These are phyloP conservation scores for Pantherophis guttatus DNA, from an alignment of 2,113 vertebrate genomes.

Conservation along the genomic window DNA sequence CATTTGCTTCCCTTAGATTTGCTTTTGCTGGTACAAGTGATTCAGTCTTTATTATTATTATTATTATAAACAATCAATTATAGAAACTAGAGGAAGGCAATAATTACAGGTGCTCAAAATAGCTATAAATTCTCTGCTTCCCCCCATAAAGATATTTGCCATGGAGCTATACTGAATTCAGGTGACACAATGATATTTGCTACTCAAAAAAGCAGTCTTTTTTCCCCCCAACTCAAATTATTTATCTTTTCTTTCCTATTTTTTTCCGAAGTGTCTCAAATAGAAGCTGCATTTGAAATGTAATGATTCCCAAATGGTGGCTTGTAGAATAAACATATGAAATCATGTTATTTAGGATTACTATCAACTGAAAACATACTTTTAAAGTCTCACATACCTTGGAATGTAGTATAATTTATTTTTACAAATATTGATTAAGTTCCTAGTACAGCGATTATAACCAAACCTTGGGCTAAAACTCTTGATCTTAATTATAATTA, in stretches of 20 bases:
- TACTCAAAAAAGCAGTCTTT: neutral
- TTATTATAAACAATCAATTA: conserved; percentile 1
- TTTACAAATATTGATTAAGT: conserved; percentile 50
- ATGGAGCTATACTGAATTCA: conserved; percentile 4
- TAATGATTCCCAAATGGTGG: neutral
- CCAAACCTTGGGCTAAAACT: neutral
- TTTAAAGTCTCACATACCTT: conserved; percentile 58
- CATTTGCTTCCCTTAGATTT: neutral
- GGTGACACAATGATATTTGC: neutral
- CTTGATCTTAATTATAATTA: neutral
- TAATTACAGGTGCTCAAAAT: conserved; percentile 10
- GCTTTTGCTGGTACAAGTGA: neutral
- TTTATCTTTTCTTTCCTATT: neutral
- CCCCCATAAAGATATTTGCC: neutral
- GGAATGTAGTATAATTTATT: conserved; percentile 42
- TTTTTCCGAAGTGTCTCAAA: neutral
- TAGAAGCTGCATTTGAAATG: neutral
- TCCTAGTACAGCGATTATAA: conserved; percentile 45
- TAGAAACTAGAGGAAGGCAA: neutral
- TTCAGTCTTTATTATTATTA: neutral
- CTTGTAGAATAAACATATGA: neutral
- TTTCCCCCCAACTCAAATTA: conserved; percentile 8
- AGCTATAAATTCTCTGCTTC: neutral
- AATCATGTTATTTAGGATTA: conserved; percentile 29
- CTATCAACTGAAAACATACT: conserved; percentile 6